Evolutionary conservation across 2,797 vertebrate species (phyloP), one percentile per base, ranked within the genome.

Genomic region (Chelonia mydas): DNA sequence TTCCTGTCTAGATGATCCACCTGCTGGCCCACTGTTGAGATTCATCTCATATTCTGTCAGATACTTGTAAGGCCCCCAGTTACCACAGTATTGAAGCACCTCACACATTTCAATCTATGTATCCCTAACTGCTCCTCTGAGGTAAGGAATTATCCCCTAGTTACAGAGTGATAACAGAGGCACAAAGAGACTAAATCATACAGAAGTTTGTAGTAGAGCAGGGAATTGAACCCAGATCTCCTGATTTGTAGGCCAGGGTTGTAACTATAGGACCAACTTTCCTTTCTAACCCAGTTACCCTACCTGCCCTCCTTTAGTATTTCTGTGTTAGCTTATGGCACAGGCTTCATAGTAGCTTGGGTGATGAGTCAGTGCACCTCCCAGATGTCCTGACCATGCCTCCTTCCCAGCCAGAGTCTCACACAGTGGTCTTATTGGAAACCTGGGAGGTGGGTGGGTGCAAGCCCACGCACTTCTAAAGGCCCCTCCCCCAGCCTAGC

Each of bases 321-420:
- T 82, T 92, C 33, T 90, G 33, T 23, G 78, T 37, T 28, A 82
- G 17, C 37, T 82, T 61, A 12, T 86, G 91, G 6, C 16, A 83
- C 41, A 76, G n/a, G 81, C 9, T 21, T 1, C 27, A 53, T 28
- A 74, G 3, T 33, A 59, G 31, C 12, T 41, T 33, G 27, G 79
- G 86, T 82, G 74, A 45, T 27, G 23, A 47, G 25, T 28, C 13
- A 47, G 74, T 47, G 41, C 25, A 28, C 47, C 13, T 11, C 68
- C 74, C 23, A 74, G 23, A 74, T 74, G 68, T 92, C n/a, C 83
- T 11, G 41, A 81, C 27, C 51, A 57, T 6, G 3, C 77, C 11
- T 65, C 57, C 25, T 59, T 83, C 27, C 86, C 87, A 96, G 84
- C 33, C 59, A 45, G 19, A 59, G 4, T 59, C 23, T 68, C 84